Evolutionary conservation across 2,113 vertebrate species (phyloP), one percentile per base, ranked within the genome.

Genomic region (Fukomys damarensis): DNA sequence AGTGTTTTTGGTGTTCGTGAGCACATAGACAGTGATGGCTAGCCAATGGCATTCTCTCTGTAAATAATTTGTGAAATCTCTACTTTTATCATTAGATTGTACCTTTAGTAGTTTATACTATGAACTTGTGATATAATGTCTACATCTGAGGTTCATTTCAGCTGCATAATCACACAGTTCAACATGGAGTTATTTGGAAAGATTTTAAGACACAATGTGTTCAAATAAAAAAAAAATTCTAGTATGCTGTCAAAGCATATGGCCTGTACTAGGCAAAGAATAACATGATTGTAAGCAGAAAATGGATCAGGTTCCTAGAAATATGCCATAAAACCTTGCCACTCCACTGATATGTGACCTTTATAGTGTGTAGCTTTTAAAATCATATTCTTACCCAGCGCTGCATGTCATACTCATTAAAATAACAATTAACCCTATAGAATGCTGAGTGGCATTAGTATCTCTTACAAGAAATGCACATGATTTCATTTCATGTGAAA

Each of bases 401-500:
- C 95, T 95, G 97, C 84, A 95, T 97, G 86, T 92, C 89, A 95
- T 30, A 54, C 86, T 97, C 96, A 97, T 98, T 98, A 97, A 97
- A 97, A 96, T 95, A 95, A 97, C 96, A 98, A 98, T 98, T 98
- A 98, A 98, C 96, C 94, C 96, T 94, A 82, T 97, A 96, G 85
- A 90, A 70, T 95, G 90, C 83, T 92, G 76, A 93, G 46, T 88
- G 87, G 59, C 90, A 90, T 85, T 83, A 91, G 93, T 92, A 93
- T 94, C 85, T 96, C 93, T 85, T 96, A 97, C 81, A 94, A 97
- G 95, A 92, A 93, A 91, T 92, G 80, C 81, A 94, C 96, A 97
- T 93, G 76, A 96, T 97, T 97, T 97, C 80, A 96, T 97, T 96
- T 97, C 93, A 96, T 95, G 87, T 86, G 61, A 96, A 96, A 92